Conservation (phyloP, 2,888 invertebrate genomes). For the Halocaridina rubra region DNA sequence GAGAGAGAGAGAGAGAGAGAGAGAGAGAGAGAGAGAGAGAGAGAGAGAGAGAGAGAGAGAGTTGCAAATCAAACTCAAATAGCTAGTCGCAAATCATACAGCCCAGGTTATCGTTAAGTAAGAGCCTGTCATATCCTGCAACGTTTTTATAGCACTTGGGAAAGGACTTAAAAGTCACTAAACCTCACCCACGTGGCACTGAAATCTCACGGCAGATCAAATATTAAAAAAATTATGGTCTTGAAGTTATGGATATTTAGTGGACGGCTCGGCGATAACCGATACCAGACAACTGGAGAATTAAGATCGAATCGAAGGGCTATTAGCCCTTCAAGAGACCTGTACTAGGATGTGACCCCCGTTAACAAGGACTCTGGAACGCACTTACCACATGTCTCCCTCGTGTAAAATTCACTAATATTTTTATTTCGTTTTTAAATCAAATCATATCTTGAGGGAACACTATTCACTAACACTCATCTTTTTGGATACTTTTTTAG, state of each 20-base stretch:
- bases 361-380: neutral
- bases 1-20: neutral
- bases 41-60: neutral
- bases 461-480: too few relatives aligned
- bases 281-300: constrained; percentile 15
- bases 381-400: too few relatives aligned
- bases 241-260: constrained; percentile 34
- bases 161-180: neutral
- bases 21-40: neutral
- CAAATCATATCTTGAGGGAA: too few relatives aligned
- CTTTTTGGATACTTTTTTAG: too few relatives aligned
- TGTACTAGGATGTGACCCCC: constrained; percentile 4
- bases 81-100: neutral
- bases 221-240: constrained; percentile 16
- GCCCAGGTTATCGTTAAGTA: too few relatives aligned
- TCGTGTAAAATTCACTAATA: too few relatives aligned
- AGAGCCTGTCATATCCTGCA: too few relatives aligned
- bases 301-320: constrained; percentile 45
- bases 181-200: constrained; percentile 4
- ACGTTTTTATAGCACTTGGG: too few relatives aligned
- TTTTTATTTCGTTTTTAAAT: too few relatives aligned
- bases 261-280: constrained; percentile 12
- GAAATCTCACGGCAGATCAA: constrained; percentile 20
- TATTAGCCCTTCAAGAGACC: constrained; percentile 24
- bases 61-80: too few relatives aligned